Evolutionary conservation across 1,140 invertebrate species (phyloP).

Genomic region (Drosophila pandora): DNA sequence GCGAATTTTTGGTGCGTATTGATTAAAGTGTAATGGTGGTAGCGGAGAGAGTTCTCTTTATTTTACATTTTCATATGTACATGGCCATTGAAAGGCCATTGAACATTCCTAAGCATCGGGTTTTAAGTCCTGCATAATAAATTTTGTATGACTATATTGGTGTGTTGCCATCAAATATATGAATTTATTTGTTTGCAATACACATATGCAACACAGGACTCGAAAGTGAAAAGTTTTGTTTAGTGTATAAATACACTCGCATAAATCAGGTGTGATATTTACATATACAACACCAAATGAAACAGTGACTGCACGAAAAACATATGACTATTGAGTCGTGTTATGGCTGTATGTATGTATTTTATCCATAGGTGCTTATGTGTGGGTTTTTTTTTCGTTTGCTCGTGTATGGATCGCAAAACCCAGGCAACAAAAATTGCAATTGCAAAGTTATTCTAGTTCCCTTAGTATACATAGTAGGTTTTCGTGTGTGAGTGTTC

Average conservation of each 20-base stretch:
- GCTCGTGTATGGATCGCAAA: background rate
- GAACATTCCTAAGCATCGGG: constrained; percentile 20
- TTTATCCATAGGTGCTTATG: constrained; percentile 1
- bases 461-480: constrained; percentile 23
- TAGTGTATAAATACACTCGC: constrained; percentile 35
- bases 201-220: background rate
- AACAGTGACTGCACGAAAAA: constrained; percentile 11
- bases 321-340: constrained; percentile 31
- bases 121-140: constrained; percentile 1
- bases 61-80: constrained; percentile 23
- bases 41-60: constrained; percentile 7
- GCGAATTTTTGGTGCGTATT: constrained; percentile 31
- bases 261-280: constrained; percentile 38
- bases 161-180: background rate
- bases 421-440: constrained; percentile 27
- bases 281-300: constrained; percentile 24
- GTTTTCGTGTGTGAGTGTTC: constrained; percentile 1
- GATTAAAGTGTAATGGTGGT: constrained; percentile 1
- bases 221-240: constrained; percentile 4
- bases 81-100: constrained; percentile 7
- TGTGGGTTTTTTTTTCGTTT: constrained; percentile 3
- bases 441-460: constrained; percentile 39
- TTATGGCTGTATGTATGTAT: constrained; percentile 4
- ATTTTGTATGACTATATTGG: constrained; percentile 1
- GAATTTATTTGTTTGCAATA: background rate